Conservation (phyloP, 2,113 vertebrate species). For the Mobula hypostoma region DNA sequence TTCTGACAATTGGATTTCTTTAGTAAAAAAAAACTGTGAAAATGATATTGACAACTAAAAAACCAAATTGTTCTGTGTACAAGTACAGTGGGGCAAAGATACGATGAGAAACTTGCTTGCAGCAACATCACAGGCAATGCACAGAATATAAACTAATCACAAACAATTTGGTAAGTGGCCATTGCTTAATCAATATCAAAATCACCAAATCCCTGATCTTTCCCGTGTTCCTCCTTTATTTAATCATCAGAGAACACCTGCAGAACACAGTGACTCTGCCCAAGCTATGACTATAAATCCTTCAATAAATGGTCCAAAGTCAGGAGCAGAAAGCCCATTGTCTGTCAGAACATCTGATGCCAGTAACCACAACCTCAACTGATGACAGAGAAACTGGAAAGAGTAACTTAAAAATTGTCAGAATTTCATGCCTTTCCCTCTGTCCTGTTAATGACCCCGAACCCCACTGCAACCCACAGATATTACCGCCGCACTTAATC, state of each 20-base stretch:
- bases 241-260: neutral
- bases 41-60: neutral
- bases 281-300: neutral
- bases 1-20: neutral
- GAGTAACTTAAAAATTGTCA: neutral
- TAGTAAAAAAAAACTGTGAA: neutral
- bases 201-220: no score
- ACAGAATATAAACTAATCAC: no score
- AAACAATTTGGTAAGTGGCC: neutral
- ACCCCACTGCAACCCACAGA: neutral
- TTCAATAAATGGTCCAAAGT: neutral
- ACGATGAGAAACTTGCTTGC: no score
- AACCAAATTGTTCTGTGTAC: neutral
- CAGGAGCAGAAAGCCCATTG: neutral
- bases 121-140: no score
- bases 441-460: neutral
- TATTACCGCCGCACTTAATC: neutral
- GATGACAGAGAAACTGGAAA: neutral
- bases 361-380: neutral
- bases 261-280: neutral
- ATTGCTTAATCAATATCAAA: neutral
- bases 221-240: neutral
- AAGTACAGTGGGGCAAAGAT: no score
- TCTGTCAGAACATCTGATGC: neutral
- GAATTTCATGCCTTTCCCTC: neutral